These are phyloP conservation scores for Brotogeris chrysoptera DNA, from an alignment of 2,797 vertebrate species.

Conservation along the genomic window DNA sequence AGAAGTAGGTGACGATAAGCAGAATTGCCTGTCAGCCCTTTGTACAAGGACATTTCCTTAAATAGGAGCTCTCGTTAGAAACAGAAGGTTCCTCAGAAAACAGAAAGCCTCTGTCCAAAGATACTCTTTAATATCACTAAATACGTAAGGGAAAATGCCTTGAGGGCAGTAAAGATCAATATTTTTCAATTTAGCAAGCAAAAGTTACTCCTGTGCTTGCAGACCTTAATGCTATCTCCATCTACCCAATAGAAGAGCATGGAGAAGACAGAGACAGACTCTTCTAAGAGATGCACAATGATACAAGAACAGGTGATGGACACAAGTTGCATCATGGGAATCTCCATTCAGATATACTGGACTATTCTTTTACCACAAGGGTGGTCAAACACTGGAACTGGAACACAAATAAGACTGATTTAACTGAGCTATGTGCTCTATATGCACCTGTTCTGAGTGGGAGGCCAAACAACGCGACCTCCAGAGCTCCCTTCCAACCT, in stretches of 20 bases:
- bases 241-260: background rate
- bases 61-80: constrained; percentile 15
- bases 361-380: background rate
- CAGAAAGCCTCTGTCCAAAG: background rate
- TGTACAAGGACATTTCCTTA: background rate
- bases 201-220: background rate
- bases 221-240: background rate
- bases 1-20: background rate
- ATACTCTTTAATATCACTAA: background rate
- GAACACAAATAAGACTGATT: background rate
- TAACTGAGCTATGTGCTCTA: background rate
- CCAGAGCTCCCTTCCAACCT: background rate
- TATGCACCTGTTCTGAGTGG: background rate
- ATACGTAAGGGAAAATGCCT: background rate
- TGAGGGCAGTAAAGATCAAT: background rate
- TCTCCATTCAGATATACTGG: background rate
- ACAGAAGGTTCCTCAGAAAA: background rate
- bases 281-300: background rate
- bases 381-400: background rate
- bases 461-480: background rate
- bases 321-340: background rate
- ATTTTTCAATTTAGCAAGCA: background rate
- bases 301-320: background rate
- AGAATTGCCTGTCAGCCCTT: background rate
- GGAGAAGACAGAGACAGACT: background rate